phyloP scores from a whole-genome alignment of 2,113 vertebrate genomes.

The Sphyrna mokarran region DNA sequence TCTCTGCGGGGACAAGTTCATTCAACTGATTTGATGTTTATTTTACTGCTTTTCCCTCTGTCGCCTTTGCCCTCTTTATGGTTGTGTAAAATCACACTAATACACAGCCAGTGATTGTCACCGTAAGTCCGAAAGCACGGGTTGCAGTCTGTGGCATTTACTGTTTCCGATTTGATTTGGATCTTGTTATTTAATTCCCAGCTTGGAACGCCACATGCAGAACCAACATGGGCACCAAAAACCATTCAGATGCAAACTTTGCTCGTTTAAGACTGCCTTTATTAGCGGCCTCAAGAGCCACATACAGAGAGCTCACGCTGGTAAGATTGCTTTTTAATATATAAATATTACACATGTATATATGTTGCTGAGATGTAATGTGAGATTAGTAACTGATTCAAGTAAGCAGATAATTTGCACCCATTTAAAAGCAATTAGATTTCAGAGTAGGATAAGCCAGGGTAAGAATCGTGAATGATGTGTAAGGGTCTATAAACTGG shows the following conservation, averaged over 20 bases:
- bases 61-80: conserved; percentile 39
- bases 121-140: not conserved
- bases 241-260: conserved; percentile 94
- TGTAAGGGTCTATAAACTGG: not conserved
- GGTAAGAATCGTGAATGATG: not conserved
- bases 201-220: conserved; percentile 95
- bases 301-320: conserved; percentile 88
- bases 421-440: not conserved
- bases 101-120: not conserved
- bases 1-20: not conserved
- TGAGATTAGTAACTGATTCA: conserved; percentile 16
- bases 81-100: not conserved
- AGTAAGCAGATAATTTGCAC: not conserved
- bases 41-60: conserved; percentile 42
- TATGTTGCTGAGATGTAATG: not conserved
- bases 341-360: not conserved
- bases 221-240: conserved; percentile 96
- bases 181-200: conserved; percentile 45
- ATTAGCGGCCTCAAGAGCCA: conserved; percentile 94
- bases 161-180: conserved; percentile 37
- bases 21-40: not conserved
- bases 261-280: conserved; percentile 96
- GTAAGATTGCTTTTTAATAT: conserved; percentile 56
- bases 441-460: not conserved
- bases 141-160: not conserved